phyloP scores from a whole-genome alignment of 2,888 invertebrate species.

The Helleia helle region DNA sequence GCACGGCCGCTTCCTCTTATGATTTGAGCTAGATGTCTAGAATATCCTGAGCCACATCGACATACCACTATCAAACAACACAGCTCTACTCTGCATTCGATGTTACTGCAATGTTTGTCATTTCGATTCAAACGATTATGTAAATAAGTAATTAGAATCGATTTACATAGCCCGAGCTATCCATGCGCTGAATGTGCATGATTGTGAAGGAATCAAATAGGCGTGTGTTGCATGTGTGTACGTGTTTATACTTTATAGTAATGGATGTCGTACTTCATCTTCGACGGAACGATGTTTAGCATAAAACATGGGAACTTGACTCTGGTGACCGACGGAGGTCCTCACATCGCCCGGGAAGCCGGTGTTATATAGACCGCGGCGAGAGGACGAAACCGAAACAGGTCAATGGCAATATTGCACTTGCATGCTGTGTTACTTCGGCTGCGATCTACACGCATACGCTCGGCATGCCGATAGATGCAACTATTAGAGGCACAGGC shows the following conservation, averaged over 20 bases:
- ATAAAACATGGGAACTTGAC: constrained; percentile 69
- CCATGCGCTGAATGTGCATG: constrained; percentile 53
- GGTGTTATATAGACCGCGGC: constrained; percentile 58
- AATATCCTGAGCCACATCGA: constrained; percentile 37
- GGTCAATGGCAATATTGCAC: constrained; percentile 10
- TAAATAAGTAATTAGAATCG: constrained; percentile 41
- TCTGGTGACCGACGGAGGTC: constrained; percentile 59
- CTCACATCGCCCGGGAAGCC: constrained; percentile 53
- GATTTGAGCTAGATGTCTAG: constrained; percentile 37
- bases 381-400: constrained; percentile 18
- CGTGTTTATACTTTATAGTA: constrained; percentile 49
- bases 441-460: constrained; percentile 35
- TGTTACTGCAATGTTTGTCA: constrained; percentile 48
- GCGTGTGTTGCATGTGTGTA: constrained; percentile 73
- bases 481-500: constrained; percentile 38
- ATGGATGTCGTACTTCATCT: constrained; percentile 71
- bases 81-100: constrained; percentile 51
- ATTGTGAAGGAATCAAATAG: constrained; percentile 57
- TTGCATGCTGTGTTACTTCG: constrained; percentile 28
- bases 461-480: constrained; percentile 48
- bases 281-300: constrained; percentile 60
- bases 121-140: constrained; percentile 43
- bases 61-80: constrained; percentile 52
- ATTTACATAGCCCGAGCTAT: constrained; percentile 28
- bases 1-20: constrained; percentile 54